Percentiles rank a stretch among this genome's conserved stretches.
phyloP scores from a whole-genome alignment of 2,888 invertebrate species.

The Nowickia ferox region DNA sequence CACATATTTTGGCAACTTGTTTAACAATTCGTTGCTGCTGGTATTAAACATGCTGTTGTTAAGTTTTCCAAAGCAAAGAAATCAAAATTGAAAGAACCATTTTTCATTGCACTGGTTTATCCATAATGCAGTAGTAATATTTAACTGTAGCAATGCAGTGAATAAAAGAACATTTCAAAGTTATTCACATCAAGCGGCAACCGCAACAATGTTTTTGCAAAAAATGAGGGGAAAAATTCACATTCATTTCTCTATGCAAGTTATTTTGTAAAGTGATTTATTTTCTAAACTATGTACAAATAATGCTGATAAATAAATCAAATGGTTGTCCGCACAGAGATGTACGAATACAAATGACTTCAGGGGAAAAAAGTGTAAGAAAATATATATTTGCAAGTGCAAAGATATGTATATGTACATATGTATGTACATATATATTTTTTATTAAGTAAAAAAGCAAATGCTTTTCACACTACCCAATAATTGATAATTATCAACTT shows the following conservation, averaged over 20 bases:
- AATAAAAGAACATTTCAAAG: slow-evolving; percentile 32
- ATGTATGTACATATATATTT: too few relatives aligned
- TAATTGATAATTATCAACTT: too few relatives aligned
- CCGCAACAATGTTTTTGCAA: slow-evolving; percentile 20
- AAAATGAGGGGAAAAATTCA: neutral
- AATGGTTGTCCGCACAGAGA: neutral
- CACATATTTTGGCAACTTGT: neutral
- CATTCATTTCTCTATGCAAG: slow-evolving; percentile 23
- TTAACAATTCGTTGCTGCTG: neutral
- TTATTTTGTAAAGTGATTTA: neutral
- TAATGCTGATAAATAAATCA: slow-evolving; percentile 47
- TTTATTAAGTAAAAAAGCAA: too few relatives aligned
- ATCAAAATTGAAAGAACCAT: slow-evolving; percentile 35
- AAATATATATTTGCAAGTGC: slow-evolving; percentile 5
- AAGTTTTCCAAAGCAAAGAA: neutral
- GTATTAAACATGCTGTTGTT: slow-evolving; percentile 9
- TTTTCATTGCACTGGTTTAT: slow-evolving; percentile 61
- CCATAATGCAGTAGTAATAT: slow-evolving; percentile 59
- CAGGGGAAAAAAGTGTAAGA: neutral
- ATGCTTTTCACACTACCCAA: too few relatives aligned
- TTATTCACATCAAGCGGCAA: slow-evolving; percentile 23
- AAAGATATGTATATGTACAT: neutral
- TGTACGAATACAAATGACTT: slow-evolving; percentile 31
- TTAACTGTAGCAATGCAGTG: slow-evolving; percentile 33
- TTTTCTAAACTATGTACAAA: slow-evolving; percentile 7